phyloP scores from a whole-genome alignment of 2,113 vertebrate species.

The Lampris incognitus region DNA sequence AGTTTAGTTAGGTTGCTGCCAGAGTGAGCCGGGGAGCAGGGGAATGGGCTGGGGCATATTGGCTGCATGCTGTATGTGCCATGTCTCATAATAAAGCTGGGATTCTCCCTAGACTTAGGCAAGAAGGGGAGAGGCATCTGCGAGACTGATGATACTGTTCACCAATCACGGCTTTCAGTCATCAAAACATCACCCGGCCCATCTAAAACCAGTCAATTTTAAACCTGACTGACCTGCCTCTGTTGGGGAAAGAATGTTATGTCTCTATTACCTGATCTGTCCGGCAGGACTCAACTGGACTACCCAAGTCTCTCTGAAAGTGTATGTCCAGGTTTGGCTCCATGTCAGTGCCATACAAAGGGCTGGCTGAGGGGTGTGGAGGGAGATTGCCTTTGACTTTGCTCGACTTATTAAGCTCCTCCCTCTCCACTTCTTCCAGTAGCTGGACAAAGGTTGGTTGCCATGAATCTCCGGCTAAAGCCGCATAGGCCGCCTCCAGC shows the following conservation, averaged over 20 bases:
- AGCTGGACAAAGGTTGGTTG: constrained; percentile 81
- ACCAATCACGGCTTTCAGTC: no score
- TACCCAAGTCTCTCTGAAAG: constrained; percentile 42
- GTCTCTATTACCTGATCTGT: constrained; percentile 51
- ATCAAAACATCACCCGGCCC: no score
- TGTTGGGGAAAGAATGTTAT: neutral
- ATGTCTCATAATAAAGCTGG: no score
- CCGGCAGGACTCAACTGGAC: constrained; percentile 57
- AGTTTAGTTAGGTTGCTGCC: no score
- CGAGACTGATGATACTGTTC: no score
- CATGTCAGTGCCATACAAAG: constrained; percentile 11
- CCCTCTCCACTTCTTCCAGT: constrained; percentile 77
- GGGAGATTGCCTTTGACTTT: constrained; percentile 13
- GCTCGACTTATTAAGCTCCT: constrained; percentile 66
- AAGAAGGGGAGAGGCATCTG: no score
- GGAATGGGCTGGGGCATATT: no score
- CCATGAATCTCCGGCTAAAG: constrained; percentile 65
- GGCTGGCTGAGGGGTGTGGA: constrained; percentile 38
- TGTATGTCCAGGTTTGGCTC: constrained; percentile 46
- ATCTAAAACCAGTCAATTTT: no score
- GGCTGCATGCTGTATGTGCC: no score
- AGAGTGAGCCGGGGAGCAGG: no score
- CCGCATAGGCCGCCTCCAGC: constrained; percentile 83
- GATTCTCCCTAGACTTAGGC: no score
- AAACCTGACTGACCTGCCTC: neutral